Evolutionary conservation across 2,888 invertebrate genomes (phyloP).

Genomic region (Lepidonotus clava): DNA sequence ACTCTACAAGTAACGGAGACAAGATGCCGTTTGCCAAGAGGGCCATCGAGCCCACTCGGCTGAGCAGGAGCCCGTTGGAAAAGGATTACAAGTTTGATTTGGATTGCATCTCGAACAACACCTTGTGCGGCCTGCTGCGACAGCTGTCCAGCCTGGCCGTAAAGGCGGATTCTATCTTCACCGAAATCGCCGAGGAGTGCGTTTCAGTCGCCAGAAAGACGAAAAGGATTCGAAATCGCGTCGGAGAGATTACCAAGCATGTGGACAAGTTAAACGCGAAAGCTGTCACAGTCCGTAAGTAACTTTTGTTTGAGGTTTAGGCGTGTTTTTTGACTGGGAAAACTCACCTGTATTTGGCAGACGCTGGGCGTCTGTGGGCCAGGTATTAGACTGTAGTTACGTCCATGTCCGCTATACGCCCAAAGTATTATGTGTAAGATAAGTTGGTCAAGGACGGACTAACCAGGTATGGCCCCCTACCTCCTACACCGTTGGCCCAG

Average conservation of each 20-base stretch:
- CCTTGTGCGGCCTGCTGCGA: conserved; percentile 34
- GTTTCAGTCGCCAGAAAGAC: conserved; percentile 31
- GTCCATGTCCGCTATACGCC: too few relatives aligned
- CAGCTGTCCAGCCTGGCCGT: conserved; percentile 47
- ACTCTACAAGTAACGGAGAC: not conserved
- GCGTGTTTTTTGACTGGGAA: too few relatives aligned
- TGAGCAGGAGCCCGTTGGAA: conserved; percentile 28
- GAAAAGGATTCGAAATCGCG: conserved; percentile 10
- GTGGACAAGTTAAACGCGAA: conserved; percentile 53
- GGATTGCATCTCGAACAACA: conserved; percentile 50
- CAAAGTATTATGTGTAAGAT: too few relatives aligned
- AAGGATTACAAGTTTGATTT: conserved; percentile 53
- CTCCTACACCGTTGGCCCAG: conserved; percentile 31
- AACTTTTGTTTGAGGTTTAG: conserved; percentile 4
- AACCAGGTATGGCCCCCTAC: too few relatives aligned
- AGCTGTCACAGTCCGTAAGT: conserved; percentile 57
- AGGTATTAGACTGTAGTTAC: too few relatives aligned
- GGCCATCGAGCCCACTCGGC: conserved; percentile 38
- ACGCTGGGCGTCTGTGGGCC: too few relatives aligned
- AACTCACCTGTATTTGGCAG: too few relatives aligned
- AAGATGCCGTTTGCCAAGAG: conserved; percentile 57
- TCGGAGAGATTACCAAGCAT: conserved; percentile 41
- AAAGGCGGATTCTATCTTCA: conserved; percentile 50
- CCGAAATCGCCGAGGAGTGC: conserved; percentile 46
- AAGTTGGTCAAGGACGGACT: too few relatives aligned